Percentiles rank a stretch among this genome's conserved stretches.
Evolutionary conservation across 2,113 vertebrate genomes (phyloP).

Genomic region (Platanista minor): DNA sequence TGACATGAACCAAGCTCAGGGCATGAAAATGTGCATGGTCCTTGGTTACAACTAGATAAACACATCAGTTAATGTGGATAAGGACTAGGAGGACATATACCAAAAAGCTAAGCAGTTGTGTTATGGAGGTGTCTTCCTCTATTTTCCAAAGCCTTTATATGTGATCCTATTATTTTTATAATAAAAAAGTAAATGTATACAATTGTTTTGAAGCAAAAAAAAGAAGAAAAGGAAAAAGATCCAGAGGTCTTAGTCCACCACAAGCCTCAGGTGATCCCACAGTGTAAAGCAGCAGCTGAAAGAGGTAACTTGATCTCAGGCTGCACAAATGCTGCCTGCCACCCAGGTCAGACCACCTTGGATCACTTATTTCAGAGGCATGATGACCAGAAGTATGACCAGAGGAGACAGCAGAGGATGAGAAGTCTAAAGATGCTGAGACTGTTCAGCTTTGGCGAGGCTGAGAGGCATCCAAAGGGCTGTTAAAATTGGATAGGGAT

Average conservation of each 20-base stretch:
- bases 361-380: neutral
- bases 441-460: neutral
- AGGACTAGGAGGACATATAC: neutral
- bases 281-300: neutral
- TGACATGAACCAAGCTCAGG: neutral
- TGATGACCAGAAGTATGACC: neutral
- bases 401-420: neutral
- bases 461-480: neutral
- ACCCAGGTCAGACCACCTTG: neutral
- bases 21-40: neutral
- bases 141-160: neutral
- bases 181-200: neutral
- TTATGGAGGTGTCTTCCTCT: neutral
- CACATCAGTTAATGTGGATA: neutral
- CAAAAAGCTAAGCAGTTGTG: neutral
- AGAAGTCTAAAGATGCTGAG: neutral
- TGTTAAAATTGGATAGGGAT: neutral
- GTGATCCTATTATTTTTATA: neutral
- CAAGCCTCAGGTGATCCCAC: neutral
- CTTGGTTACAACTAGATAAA: neutral
- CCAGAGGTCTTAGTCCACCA: neutral
- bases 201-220: slow-evolving; percentile 25
- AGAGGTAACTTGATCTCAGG: neutral
- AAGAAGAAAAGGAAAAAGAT: neutral
- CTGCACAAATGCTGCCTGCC: neutral